These are phyloP conservation scores for Euzetes globulus DNA, from an alignment of 2,888 invertebrate species.

Conservation along the genomic window DNA sequence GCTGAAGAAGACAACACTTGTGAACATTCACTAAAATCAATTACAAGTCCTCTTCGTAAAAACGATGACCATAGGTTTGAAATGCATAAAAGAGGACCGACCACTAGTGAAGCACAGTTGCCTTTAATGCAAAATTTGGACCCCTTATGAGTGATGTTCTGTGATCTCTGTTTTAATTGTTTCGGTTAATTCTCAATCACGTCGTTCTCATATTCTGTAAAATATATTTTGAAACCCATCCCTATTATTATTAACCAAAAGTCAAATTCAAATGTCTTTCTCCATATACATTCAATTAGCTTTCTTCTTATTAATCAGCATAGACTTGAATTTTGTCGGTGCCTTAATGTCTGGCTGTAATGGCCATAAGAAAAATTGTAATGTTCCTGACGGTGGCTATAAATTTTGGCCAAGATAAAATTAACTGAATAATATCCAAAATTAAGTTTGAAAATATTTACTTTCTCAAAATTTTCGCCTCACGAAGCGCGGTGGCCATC, in stretches of 20 bases:
- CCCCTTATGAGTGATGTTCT: conserved; percentile 6
- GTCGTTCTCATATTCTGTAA: conserved; percentile 8
- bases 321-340: too few relatives aligned
- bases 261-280: too few relatives aligned
- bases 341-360: too few relatives aligned
- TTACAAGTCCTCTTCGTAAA: background rate
- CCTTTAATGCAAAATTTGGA: conserved; percentile 23
- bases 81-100: conserved; percentile 11
- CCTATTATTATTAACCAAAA: background rate
- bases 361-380: too few relatives aligned
- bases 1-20: conserved; percentile 7
- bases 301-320: too few relatives aligned
- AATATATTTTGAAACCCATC: background rate
- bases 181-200: background rate
- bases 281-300: too few relatives aligned
- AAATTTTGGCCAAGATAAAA: too few relatives aligned
- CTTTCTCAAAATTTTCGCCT: too few relatives aligned
- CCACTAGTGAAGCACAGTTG: background rate
- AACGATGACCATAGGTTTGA: background rate
- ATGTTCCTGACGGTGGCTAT: too few relatives aligned
- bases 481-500: too few relatives aligned
- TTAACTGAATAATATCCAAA: too few relatives aligned
- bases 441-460: too few relatives aligned
- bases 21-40: background rate
- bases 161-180: conserved; percentile 5